Evolutionary conservation across 2,797 vertebrate species (phyloP), one percentile per base, ranked within the genome.

Genomic region (Bradypodion pumilum): DNA sequence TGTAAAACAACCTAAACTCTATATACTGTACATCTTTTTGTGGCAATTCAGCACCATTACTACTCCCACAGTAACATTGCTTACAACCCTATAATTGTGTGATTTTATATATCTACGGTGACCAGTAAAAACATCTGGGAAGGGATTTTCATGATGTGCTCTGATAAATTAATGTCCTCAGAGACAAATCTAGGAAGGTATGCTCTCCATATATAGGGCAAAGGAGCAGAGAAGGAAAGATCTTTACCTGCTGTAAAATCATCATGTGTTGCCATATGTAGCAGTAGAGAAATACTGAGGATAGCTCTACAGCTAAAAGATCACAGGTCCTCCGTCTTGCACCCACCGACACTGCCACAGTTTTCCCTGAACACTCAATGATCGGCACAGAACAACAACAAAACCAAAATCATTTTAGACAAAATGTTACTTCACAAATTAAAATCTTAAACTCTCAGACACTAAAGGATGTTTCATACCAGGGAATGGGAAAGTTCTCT

Each of bases 161-260:
- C 19, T 70, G 23, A 42, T 42, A 70, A 40, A 70, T 4, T 70
- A 42, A 42, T 70, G 23, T 42, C 37, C 9, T 9, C 68, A 60
- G 52, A 60, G 35, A 37, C 2, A 56, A 35, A 37, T 29, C 62
- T 49, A 21, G 42, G 7, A 4, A 59, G 74, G n/a, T n/a, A n/a
- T n/a, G n/a, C n/a, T 44, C 73, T 56, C n/a, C 44, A 40, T 66
- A 70, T 32, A 5, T 65, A 35, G 16, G 27, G 16, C 13, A 32
- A 35, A n/a, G 32, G 10, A 68, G 32, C 29, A 15, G 21, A 80
- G 6, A 23, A 27, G 70, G 23, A 7, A 7, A n/a, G n/a, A 7
- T 56, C 32, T 83, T 93, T 81, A 95, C 94, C 94, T 94, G 90
- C 2, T 3, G 80, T 5, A 0, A 86, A 89, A n/a, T 92, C 80